Evolutionary conservation across 2,113 vertebrate genomes (phyloP).

Genomic region (Eidolon helvum): DNA sequence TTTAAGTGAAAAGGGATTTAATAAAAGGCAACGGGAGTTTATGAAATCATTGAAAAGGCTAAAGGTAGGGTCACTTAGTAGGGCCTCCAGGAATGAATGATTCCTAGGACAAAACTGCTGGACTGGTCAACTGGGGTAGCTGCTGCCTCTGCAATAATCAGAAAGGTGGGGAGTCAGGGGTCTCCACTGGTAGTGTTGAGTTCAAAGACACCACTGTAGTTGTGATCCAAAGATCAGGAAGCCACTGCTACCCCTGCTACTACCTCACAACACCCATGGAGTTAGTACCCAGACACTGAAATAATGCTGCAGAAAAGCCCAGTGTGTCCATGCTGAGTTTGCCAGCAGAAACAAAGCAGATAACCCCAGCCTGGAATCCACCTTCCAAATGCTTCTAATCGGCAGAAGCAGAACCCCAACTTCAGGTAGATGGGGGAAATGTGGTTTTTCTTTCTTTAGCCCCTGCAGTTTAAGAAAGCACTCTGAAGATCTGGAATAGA

Average conservation of each 20-base stretch:
- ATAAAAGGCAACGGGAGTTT: not conserved
- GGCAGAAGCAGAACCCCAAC: not conserved
- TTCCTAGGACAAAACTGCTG: not conserved
- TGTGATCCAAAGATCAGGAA: not conserved
- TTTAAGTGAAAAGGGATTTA: not conserved
- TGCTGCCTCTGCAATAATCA: not conserved
- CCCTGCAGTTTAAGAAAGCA: not conserved
- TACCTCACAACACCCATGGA: not conserved
- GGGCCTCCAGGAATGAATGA: not conserved
- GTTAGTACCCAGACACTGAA: not conserved
- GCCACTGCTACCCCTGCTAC: not conserved
- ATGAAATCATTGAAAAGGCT: not conserved
- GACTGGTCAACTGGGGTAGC: not conserved
- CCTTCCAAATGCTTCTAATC: not conserved
- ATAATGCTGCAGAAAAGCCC: not conserved
- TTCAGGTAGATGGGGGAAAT: not conserved
- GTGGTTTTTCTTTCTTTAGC: not conserved
- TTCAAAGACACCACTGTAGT: not conserved
- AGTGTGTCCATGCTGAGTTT: not conserved
- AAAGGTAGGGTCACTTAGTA: not conserved
- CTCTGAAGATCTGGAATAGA: not conserved
- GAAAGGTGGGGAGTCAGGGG: not conserved
- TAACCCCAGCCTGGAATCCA: not conserved
- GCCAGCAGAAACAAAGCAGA: constrained; percentile 4
- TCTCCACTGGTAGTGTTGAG: not conserved